These are phyloP conservation scores for Menidia beryllina DNA, from an alignment of 2,113 vertebrate genomes.

Conservation along the genomic window DNA sequence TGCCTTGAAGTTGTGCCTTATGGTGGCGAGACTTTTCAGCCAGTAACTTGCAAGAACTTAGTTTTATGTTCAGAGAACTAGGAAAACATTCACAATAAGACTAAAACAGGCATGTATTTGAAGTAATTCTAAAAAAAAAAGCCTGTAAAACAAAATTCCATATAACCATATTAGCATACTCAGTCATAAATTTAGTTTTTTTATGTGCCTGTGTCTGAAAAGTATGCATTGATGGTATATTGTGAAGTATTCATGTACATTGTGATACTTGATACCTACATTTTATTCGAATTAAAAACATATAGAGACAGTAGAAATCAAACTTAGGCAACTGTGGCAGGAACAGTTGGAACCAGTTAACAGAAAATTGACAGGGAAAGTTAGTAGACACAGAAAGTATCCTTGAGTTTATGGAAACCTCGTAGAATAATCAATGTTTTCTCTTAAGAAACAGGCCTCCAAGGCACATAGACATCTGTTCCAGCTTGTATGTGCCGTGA, in stretches of 20 bases:
- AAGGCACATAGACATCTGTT: slow-evolving; percentile 42
- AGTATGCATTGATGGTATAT: no score
- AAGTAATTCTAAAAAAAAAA: no score
- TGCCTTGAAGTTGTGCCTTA: slow-evolving; percentile 51
- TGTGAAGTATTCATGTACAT: no score
- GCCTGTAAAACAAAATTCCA: neutral
- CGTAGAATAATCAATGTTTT: slow-evolving; percentile 26
- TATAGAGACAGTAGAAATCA: no score
- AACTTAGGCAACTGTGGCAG: slow-evolving; percentile 1
- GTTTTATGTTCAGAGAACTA: neutral
- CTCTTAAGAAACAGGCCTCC: slow-evolving; percentile 19
- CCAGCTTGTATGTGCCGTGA: slow-evolving; percentile 21
- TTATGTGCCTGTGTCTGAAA: no score
- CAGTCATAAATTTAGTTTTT: no score
- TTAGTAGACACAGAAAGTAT: slow-evolving; percentile 31
- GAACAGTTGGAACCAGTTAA: slow-evolving; percentile 28
- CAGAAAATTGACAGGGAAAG: slow-evolving; percentile 26
- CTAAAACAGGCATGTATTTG: no score
- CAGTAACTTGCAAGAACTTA: slow-evolving; percentile 8
- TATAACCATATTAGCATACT: no score
- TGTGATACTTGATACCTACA: no score
- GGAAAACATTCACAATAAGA: neutral
- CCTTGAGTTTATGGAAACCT: slow-evolving; percentile 35
- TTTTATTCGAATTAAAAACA: no score
- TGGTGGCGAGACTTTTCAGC: slow-evolving; percentile 16